A percentile compares a stretch with the other conserved stretches of the same genome.
Conservation (phyloP, 2,113 vertebrate species). For the Tinamus guttatus region DNA sequence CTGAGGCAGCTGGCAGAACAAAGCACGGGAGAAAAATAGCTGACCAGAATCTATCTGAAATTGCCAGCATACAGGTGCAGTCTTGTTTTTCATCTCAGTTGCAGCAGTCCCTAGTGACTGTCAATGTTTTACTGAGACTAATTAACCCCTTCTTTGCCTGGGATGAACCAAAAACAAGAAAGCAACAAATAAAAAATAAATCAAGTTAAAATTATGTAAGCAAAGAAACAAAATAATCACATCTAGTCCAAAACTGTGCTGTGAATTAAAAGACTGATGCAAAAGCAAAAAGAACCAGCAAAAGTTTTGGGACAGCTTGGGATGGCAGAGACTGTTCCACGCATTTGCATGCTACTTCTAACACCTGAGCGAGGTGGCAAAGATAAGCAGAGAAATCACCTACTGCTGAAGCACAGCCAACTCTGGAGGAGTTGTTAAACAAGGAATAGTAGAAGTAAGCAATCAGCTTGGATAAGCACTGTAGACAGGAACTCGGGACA, state of each 20-base stretch:
- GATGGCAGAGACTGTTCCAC: background rate
- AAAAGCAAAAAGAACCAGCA: background rate
- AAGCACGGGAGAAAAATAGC: conserved; percentile 80
- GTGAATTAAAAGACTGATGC: background rate
- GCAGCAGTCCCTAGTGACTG: conserved; percentile 74
- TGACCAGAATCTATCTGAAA: conserved; percentile 80
- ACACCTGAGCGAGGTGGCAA: conserved; percentile 47
- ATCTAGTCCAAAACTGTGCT: background rate
- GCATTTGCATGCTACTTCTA: conserved; percentile 32
- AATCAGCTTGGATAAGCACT: conserved; percentile 60
- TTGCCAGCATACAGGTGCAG: conserved; percentile 85
- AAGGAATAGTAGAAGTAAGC: conserved; percentile 60
- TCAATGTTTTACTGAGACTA: conserved; percentile 77
- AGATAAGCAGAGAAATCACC: conserved; percentile 54
- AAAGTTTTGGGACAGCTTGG: background rate
- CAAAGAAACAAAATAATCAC: background rate
- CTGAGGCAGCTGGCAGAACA: conserved; percentile 86
- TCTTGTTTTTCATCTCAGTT: conserved; percentile 81
- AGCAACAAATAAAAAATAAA: background rate
- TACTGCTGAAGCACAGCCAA: conserved; percentile 37
- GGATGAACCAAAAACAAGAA: background rate
- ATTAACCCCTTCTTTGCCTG: conserved; percentile 77
- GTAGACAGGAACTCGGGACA: conserved; percentile 54
- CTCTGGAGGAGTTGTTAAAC: conserved; percentile 47
- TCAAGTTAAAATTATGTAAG: background rate